These are phyloP conservation scores for Acipenser oxyrinchus DNA, from an alignment of 2,797 vertebrate genomes.

Conservation along the genomic window DNA sequence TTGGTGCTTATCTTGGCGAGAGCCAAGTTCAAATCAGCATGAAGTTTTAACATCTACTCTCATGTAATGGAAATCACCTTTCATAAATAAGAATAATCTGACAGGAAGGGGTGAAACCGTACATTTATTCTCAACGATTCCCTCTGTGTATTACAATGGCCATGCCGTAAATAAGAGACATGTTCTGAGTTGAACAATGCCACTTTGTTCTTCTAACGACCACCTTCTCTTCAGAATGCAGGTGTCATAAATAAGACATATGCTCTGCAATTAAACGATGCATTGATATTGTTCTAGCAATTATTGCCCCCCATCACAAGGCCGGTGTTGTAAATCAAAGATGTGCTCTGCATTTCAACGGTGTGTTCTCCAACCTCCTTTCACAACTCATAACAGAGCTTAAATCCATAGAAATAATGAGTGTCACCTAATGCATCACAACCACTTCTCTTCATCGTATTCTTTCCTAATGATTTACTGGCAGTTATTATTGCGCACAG, in stretches of 20 bases:
- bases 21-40: too few relatives aligned
- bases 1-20: too few relatives aligned
- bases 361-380: background rate
- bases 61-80: background rate
- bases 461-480: too few relatives aligned
- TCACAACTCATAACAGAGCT: background rate
- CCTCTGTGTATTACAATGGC: background rate
- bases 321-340: background rate
- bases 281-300: background rate
- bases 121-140: background rate
- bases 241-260: slow-evolving; percentile 4
- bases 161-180: background rate
- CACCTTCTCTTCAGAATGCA: background rate
- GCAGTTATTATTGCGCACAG: too few relatives aligned
- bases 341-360: slow-evolving; percentile 1
- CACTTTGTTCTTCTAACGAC: background rate
- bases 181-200: background rate
- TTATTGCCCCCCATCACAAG: background rate
- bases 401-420: background rate
- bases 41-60: too few relatives aligned
- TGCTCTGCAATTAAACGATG: background rate
- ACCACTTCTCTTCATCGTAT: too few relatives aligned
- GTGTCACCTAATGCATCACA: too few relatives aligned
- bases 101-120: background rate
- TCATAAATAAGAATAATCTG: background rate